Base-by-base conservation (phyloP, 2,888 invertebrate genomes). In the Noctua comes region DNA sequence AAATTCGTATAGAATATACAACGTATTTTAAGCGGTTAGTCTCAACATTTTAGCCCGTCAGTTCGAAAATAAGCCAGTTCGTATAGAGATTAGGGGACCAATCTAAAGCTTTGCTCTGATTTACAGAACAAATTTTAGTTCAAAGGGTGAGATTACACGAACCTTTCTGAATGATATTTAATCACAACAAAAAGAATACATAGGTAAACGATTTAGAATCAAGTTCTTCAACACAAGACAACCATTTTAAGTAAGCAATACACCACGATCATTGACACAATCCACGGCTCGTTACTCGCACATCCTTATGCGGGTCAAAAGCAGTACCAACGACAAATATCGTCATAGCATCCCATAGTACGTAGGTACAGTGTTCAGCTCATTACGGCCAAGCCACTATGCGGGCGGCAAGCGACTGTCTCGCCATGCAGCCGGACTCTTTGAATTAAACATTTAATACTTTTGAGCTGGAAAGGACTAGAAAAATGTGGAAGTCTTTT, bases 361-460 rank as follows among this genome's bases (percentile, higher is more conserved):
- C 62, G 64, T 64, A 43, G 36, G 40, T 43, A 64, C 21, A 54
- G 36, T 43, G 27, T 46, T 31, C 40, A 71, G 74, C 76, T 86
- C 83, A 85, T 85, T 85, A 85, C 54, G 51, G 82, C 43, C 5
- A 43, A 27, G 86, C 69, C 73, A 46, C 75, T 27, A 80, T 85
- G 83, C 83, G 86, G 80, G 86, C 85, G 83, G 31, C 62, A 31
- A 77, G 83, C 80, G 77, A 54, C 59, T 24, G 71, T 24, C 79
- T 31, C 59, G 40, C 48, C 62, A 10, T 36, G 36, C 74, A 13
- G 31, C 43, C 76, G 57, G 40, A 62, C 76, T 76, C 79, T 80
- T 83, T 88, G 82, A 88, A 88, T 88, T 86, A 88, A 81, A 88
- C 84, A 87, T 87, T 86, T 88, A 86, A 88, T 88, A 82, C 83